Conservation (phyloP, 2,888 invertebrate genomes). For the Taenaris catops region DNA sequence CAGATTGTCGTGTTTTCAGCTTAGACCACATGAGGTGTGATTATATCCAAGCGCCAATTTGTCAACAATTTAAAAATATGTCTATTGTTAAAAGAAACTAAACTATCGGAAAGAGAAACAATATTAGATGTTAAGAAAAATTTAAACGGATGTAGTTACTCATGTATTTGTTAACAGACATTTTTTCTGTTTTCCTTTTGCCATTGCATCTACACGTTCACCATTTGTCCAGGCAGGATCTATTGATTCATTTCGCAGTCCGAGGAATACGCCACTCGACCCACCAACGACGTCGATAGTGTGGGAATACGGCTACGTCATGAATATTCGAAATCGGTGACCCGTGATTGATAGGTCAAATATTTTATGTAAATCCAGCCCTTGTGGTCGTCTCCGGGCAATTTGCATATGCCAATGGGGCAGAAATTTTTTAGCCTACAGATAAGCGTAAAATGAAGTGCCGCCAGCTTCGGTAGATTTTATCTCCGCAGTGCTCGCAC, state of each 20-base stretch:
- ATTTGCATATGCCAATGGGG: conserved; percentile 35
- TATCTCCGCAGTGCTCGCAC: conserved; percentile 7
- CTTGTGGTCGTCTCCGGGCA: conserved; percentile 27
- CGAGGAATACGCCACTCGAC: too few relatives aligned
- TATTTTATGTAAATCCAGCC: conserved; percentile 32
- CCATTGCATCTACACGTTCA: not conserved
- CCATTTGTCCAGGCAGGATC: not conserved
- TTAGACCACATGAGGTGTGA: too few relatives aligned
- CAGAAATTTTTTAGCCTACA: conserved; percentile 31
- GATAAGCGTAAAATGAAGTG: conserved; percentile 35
- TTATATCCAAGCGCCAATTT: too few relatives aligned
- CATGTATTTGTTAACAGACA: too few relatives aligned
- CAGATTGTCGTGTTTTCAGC: too few relatives aligned
- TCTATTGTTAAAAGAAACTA: too few relatives aligned
- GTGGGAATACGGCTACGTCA: conserved; percentile 21
- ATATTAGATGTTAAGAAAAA: too few relatives aligned
- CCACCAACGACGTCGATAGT: not conserved
- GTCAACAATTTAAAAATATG: too few relatives aligned
- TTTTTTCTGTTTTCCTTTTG: too few relatives aligned
- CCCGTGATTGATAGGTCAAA: conserved; percentile 29
- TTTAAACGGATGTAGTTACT: too few relatives aligned
- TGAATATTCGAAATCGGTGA: conserved; percentile 27
- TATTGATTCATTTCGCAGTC: too few relatives aligned
- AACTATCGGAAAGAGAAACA: too few relatives aligned
- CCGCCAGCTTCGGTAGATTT: conserved; percentile 16